phyloP scores from a whole-genome alignment of 1,140 invertebrate genomes.

The Neelides sp. region DNA sequence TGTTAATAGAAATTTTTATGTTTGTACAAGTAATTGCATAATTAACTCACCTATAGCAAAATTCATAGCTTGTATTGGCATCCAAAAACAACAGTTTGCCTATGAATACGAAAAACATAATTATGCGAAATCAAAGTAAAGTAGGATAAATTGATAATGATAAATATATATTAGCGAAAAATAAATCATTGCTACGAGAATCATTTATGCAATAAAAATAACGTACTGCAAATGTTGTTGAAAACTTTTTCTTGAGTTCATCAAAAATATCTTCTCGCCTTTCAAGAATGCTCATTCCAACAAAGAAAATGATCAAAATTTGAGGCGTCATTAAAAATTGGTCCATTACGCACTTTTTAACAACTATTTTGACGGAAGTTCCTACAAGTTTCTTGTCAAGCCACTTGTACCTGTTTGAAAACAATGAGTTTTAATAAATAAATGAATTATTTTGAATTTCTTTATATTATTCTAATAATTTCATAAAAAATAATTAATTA shows the following conservation, averaged over 20 bases:
- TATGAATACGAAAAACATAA: slow-evolving; percentile 26
- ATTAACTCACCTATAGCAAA: no score
- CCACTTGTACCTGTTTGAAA: slow-evolving; percentile 57
- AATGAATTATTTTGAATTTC: neutral
- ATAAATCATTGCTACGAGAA: neutral
- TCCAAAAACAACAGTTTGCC: slow-evolving; percentile 55
- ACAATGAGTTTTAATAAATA: neutral
- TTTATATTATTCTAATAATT: neutral
- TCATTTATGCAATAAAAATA: neutral
- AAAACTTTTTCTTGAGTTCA: slow-evolving; percentile 57
- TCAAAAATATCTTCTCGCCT: slow-evolving; percentile 48
- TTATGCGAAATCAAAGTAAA: no score
- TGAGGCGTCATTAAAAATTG: slow-evolving; percentile 62
- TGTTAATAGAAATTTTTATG: no score
- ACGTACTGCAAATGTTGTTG: slow-evolving; percentile 51
- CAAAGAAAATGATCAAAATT: slow-evolving; percentile 54
- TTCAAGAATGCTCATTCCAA: slow-evolving; percentile 58
- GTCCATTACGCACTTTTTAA: slow-evolving; percentile 59
- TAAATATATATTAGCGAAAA: no score
- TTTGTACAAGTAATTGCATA: no score
- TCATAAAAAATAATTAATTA: neutral
- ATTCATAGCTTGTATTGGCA: slow-evolving; percentile 61
- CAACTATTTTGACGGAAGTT: slow-evolving; percentile 46
- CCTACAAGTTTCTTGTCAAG: slow-evolving; percentile 56
- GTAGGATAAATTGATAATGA: no score